These are phyloP conservation scores for Podilymbus podiceps DNA, from an alignment of 2,113 vertebrate species.

Conservation along the genomic window DNA sequence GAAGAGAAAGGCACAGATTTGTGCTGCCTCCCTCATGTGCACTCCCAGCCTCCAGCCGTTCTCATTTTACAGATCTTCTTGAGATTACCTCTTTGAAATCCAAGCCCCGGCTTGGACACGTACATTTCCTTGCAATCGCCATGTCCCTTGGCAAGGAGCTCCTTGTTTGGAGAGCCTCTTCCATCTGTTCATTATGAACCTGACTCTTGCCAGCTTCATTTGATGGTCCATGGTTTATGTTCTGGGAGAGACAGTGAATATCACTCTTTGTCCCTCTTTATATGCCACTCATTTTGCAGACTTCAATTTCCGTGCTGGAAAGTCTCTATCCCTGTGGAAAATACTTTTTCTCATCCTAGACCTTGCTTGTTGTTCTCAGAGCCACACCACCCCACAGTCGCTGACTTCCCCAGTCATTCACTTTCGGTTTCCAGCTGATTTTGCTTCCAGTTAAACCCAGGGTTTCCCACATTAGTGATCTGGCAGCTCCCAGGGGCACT, in stretches of 20 bases:
- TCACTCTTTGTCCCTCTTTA: not conserved
- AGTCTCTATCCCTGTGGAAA: not conserved
- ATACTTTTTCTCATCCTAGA: not conserved
- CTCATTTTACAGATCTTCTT: not conserved
- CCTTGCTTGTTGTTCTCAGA: not conserved
- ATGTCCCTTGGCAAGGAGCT: not conserved
- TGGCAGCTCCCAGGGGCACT: not conserved
- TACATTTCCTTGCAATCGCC: not conserved
- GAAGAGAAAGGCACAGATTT: not conserved
- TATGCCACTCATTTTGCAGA: not conserved
- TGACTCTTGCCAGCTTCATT: not conserved
- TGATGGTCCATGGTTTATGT: not conserved
- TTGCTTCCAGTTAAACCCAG: not conserved
- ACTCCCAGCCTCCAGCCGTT: not conserved
- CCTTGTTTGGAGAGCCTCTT: not conserved
- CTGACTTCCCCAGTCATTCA: not conserved
- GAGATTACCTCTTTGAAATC: not conserved
- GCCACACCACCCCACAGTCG: rapidly evolving
- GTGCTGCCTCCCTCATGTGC: not conserved
- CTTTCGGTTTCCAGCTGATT: not conserved
- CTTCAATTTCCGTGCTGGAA: not conserved
- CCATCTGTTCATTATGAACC: not conserved
- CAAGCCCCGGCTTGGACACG: not conserved
- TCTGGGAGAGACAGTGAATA: not conserved
- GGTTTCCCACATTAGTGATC: not conserved